Evolutionary conservation across 2,797 vertebrate species (phyloP).

Genomic region (Hyperoplus lanceolatus): DNA sequence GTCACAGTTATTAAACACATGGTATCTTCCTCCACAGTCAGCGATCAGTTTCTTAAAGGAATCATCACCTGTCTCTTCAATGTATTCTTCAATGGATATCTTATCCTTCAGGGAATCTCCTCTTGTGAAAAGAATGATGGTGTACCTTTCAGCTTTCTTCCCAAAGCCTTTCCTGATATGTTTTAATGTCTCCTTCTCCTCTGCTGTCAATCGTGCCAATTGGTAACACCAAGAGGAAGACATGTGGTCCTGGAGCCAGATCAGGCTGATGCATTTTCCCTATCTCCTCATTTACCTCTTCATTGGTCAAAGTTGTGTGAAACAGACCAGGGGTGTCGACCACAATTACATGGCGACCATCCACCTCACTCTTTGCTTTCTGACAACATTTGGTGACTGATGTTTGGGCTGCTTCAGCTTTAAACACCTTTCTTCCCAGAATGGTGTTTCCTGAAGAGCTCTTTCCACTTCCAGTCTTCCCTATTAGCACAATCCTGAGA

Average conservation of each 20-base stretch:
- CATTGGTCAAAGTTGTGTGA: neutral
- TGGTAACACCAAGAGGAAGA: slow-evolving; percentile 51
- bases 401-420: fast-evolving
- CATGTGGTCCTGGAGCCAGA: slow-evolving; percentile 56
- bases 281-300: slow-evolving; percentile 24
- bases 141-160: slow-evolving; percentile 13
- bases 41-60: slow-evolving; percentile 13
- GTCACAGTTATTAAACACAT: slow-evolving; percentile 29
- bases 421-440: neutral
- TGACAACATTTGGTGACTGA: slow-evolving; percentile 7
- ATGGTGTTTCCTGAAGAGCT: slow-evolving; percentile 53
- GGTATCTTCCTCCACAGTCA: slow-evolving; percentile 47
- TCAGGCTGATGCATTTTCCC: slow-evolving; percentile 40
- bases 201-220: neutral
- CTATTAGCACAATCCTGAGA: slow-evolving; percentile 54
- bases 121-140: slow-evolving; percentile 43
- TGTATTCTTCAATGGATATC: neutral
- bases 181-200: slow-evolving; percentile 26
- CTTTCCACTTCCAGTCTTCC: slow-evolving; percentile 46
- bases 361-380: neutral
- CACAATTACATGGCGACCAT: slow-evolving; percentile 28
- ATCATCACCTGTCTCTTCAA: neutral
- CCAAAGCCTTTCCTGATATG: slow-evolving; percentile 28
- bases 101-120: slow-evolving; percentile 12
- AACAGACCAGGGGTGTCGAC: slow-evolving; percentile 55